Percentiles rank a stretch among this genome's conserved stretches.
These are phyloP conservation scores for Tapera naevia DNA, from an alignment of 2,797 vertebrate genomes.

Conservation along the genomic window DNA sequence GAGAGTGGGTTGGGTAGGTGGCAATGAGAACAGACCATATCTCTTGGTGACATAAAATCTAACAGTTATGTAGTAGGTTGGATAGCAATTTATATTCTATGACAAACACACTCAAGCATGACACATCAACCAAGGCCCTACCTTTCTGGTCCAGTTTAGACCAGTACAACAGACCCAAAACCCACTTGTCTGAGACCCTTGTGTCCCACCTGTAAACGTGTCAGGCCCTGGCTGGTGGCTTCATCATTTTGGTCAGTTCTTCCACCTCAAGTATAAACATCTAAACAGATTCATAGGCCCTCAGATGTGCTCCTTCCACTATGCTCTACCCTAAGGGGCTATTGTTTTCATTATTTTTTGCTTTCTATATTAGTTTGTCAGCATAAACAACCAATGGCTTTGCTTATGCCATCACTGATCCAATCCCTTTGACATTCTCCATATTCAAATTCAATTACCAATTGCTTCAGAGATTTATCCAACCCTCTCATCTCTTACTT, in stretches of 20 bases:
- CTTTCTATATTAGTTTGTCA: neutral
- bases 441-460: neutral
- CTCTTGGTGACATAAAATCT: no score
- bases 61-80: no score
- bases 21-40: no score
- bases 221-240: neutral
- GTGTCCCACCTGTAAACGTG: rapidly evolving
- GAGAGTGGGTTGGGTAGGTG: no score
- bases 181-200: no score
- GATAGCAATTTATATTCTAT: no score
- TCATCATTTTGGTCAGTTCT: neutral
- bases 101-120: no score
- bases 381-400: neutral
- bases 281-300: neutral
- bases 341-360: neutral
- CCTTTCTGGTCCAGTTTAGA: no score
- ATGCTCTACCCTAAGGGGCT: neutral
- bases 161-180: neutral
- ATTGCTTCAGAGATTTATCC: neutral
- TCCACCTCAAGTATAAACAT: rapidly evolving
- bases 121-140: no score
- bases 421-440: neutral
- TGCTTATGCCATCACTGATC: neutral
- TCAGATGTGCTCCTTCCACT: neutral
- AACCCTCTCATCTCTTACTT: neutral